A percentile compares a stretch with the other conserved stretches of the same genome.
Conservation (phyloP, 2,888 invertebrate species). For the Crepidodera aurea region DNA sequence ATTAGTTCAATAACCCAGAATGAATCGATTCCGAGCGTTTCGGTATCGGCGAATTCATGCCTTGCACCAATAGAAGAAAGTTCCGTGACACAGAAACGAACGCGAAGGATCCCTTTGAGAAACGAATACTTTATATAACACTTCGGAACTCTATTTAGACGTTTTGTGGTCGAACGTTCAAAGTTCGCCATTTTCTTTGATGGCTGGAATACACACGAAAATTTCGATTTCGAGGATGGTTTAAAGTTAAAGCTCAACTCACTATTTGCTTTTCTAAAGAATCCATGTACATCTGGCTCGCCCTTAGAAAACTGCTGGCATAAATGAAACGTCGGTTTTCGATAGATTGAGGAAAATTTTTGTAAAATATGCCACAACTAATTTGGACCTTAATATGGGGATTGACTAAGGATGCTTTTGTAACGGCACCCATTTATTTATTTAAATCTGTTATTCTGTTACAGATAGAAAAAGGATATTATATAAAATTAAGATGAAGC, state of each 20-base stretch:
- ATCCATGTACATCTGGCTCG: neutral
- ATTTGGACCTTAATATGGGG: too few relatives aligned
- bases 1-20: constrained; percentile 33
- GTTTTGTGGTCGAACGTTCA: constrained; percentile 22
- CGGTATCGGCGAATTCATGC: constrained; percentile 19
- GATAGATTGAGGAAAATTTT: too few relatives aligned
- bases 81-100: constrained; percentile 22
- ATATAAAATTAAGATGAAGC: too few relatives aligned
- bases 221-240: constrained; percentile 15
- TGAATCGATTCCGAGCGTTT: constrained; percentile 24
- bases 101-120: constrained; percentile 20
- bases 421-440: too few relatives aligned
- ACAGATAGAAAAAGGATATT: too few relatives aligned
- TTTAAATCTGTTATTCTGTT: too few relatives aligned
- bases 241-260: constrained; percentile 5
- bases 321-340: neutral
- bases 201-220: constrained; percentile 15
- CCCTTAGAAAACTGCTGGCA: neutral
- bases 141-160: constrained; percentile 25
- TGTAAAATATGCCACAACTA: too few relatives aligned
- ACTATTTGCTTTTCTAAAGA: constrained; percentile 3
- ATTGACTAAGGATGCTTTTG: too few relatives aligned
- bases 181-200: constrained; percentile 21
- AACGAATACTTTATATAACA: constrained; percentile 27
- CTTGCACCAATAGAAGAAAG: constrained; percentile 29